phyloP scores from a whole-genome alignment of 2,888 invertebrate species.

The Ichneumon xanthorius region DNA sequence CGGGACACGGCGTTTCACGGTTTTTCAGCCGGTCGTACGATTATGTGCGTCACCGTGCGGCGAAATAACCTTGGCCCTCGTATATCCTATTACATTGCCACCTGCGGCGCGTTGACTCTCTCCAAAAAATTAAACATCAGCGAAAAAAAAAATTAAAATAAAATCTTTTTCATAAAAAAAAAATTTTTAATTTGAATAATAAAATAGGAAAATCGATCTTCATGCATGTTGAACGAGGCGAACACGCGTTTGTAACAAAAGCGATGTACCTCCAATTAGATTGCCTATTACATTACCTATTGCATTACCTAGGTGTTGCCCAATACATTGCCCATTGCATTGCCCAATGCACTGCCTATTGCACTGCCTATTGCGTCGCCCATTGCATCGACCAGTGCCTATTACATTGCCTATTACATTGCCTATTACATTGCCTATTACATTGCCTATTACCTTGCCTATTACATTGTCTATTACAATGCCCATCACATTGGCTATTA shows the following conservation, averaged over 20 bases:
- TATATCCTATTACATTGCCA: conserved; percentile 18
- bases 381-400: neutral
- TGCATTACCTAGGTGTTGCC: neutral
- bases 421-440: too few species aligned
- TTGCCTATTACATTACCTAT: neutral
- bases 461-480: neutral
- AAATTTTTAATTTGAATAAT: neutral
- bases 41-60: conserved; percentile 2
- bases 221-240: too few species aligned
- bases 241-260: too few species aligned
- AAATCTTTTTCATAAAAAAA: too few species aligned
- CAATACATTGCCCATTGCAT: too few species aligned
- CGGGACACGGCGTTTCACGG: neutral
- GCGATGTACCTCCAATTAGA: too few species aligned
- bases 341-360: too few species aligned
- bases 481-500: too few species aligned
- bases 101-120: neutral
- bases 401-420: neutral
- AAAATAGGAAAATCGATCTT: neutral
- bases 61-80: conserved; percentile 21
- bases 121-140: neutral
- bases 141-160: conserved; percentile 9
- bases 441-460: too few species aligned
- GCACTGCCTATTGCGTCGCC: neutral
- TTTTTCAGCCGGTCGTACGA: conserved; percentile 19